These are phyloP conservation scores for Labeo rohita DNA, from an alignment of 2,113 vertebrate species.

Conservation along the genomic window DNA sequence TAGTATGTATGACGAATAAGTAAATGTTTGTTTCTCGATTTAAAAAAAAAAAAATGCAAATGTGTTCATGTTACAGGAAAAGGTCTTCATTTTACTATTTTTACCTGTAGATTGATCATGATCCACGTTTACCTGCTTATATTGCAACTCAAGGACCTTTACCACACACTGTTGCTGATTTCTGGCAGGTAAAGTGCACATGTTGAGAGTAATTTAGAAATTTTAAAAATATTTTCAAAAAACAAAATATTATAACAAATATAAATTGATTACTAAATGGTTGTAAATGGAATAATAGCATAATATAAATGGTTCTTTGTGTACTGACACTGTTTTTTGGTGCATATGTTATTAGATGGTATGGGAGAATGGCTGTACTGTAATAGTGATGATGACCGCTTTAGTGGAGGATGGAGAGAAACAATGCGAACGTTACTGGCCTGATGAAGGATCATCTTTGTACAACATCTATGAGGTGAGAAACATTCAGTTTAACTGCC, in stretches of 20 bases:
- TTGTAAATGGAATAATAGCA: neutral
- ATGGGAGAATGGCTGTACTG: slow-evolving; percentile 96
- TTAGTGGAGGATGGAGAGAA: slow-evolving; percentile 93
- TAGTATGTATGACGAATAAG: neutral
- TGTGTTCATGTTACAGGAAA: slow-evolving; percentile 7
- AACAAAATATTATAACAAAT: neutral
- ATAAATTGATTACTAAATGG: neutral
- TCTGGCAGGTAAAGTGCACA: slow-evolving; percentile 89
- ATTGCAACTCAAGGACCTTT: slow-evolving; percentile 94
- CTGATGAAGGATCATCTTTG: slow-evolving; percentile 94
- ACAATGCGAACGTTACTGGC: slow-evolving; percentile 97
- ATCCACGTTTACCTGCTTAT: slow-evolving; percentile 94
- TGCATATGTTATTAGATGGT: slow-evolving; percentile 85
- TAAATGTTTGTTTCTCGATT: neutral
- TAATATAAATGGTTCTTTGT: neutral
- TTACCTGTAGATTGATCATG: slow-evolving; percentile 88
- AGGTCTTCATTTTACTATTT: slow-evolving; percentile 28
- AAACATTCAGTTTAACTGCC: neutral
- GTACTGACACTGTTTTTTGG: slow-evolving; percentile 18
- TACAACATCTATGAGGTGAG: slow-evolving; percentile 96
- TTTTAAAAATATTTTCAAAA: neutral
- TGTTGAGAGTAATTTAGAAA: neutral
- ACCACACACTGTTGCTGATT: slow-evolving; percentile 93
- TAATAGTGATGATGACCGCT: slow-evolving; percentile 96
- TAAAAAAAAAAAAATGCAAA: neutral